Evolutionary conservation across 2,797 vertebrate genomes (phyloP).

Genomic region (Scolopax rusticola): DNA sequence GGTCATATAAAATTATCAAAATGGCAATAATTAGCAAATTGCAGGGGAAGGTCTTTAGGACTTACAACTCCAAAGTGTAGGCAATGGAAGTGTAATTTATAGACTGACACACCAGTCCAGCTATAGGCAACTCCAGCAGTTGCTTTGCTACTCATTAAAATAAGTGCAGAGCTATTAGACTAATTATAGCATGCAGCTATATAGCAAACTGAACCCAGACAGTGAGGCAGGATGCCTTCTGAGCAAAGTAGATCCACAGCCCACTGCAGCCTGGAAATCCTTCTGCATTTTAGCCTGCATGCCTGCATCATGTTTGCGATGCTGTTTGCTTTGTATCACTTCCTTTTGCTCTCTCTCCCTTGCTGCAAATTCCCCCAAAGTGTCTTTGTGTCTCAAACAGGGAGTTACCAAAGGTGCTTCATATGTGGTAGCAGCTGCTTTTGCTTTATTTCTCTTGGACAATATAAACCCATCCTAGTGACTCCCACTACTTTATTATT

Average conservation of each 20-base stretch:
- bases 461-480: background rate
- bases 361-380: background rate
- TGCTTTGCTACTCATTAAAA: conserved; percentile 46
- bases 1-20: conserved; percentile 43
- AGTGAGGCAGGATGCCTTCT: background rate
- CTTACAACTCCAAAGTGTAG: background rate
- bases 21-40: conserved; percentile 25
- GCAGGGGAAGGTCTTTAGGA: background rate
- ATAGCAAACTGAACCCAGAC: background rate
- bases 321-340: background rate
- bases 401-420: background rate
- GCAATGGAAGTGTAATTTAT: conserved; percentile 34
- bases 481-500: background rate
- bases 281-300: background rate
- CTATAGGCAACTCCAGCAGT: background rate
- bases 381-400: accelerated
- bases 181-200: conserved; percentile 41
- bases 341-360: background rate
- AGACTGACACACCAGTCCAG: background rate
- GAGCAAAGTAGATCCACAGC: background rate
- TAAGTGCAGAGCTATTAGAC: conserved; percentile 19
- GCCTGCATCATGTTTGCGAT: background rate
- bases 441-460: background rate
- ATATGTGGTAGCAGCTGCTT: background rate
- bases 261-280: background rate